Evolutionary conservation across 1,140 invertebrate genomes (phyloP), one percentile per base, ranked within the genome.

Genomic region (Drosophila murphyi): DNA sequence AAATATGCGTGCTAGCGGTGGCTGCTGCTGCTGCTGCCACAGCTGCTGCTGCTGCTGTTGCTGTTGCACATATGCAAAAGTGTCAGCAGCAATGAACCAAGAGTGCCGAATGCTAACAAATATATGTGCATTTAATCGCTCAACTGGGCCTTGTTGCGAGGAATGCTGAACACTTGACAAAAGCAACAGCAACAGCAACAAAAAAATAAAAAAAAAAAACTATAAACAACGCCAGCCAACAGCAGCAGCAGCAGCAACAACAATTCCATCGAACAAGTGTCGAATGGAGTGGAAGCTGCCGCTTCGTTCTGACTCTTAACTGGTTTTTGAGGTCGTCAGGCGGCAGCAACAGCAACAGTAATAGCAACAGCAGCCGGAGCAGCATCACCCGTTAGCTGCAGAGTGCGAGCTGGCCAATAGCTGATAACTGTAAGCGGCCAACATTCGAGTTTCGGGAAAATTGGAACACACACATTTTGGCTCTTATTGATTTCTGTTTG

Each of bases 271-370:
- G 54, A 61, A 65, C 69, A 57, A 72, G 70, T 72, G 62, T 59
- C 35, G 69, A 57, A 29, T 39, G 29, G 32, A 55, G 52, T 41
- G 37, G 39, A 12, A 50, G 64, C 54, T 48, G 54, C 54, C 41
- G 43, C 57, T 37, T 52, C 28, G 55, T 73, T 73, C 64, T 73
- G 64, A 47, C 65, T 61, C 57, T 70, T 34, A 64, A 78, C 76
- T 78, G 64, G 76, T 78, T 78, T 77, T 78, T 75, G 76, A 78
- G 76, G 72, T 78, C 76, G 76, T 70, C 75, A 75, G 72, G 76
- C 76, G 65, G 70, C 56, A 43, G 39, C 55, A 61, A 10, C 39
- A 48, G 34, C 48, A 43, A 7, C 7, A 54, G 20, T 32, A 37
- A 20, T 41, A 65, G 48, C 35, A 55, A 7, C 55, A 47, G 31